A percentile compares a stretch with the other conserved stretches of the same genome.
Evolutionary conservation across 2,888 invertebrate species (phyloP).

Genomic region (Pedicia rivosa): DNA sequence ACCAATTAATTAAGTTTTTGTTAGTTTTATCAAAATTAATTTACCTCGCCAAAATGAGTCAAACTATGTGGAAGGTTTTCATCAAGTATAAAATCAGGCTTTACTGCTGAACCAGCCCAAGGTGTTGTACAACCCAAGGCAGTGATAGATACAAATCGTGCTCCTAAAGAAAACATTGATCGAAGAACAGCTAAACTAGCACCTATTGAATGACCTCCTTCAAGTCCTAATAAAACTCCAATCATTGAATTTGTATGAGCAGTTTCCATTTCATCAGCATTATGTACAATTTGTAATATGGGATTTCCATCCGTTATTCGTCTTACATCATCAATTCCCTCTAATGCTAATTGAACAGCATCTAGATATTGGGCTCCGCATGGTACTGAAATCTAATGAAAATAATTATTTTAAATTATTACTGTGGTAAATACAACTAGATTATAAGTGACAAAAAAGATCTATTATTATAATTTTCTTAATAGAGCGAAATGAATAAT

Average conservation of each 20-base stretch:
- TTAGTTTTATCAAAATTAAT: too few relatives aligned
- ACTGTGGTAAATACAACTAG: neutral
- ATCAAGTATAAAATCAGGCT: slow-evolving; percentile 20
- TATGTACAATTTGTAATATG: slow-evolving; percentile 36
- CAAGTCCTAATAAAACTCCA: slow-evolving; percentile 44
- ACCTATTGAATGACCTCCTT: slow-evolving; percentile 51
- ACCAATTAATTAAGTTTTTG: too few relatives aligned
- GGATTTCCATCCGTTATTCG: slow-evolving; percentile 37
- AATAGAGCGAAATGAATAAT: neutral
- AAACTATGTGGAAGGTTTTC: slow-evolving; percentile 27
- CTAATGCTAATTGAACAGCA: slow-evolving; percentile 46
- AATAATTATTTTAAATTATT: neutral
- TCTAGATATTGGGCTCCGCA: slow-evolving; percentile 47
- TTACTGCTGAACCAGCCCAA: slow-evolving; percentile 33
- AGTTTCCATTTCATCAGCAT: slow-evolving; percentile 40
- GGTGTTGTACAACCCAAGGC: slow-evolving; percentile 48
- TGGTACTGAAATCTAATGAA: slow-evolving; percentile 28
- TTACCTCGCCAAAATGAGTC: slow-evolving; percentile 31
- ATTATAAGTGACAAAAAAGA: too few relatives aligned
- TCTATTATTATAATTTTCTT: too few relatives aligned
- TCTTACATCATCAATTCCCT: slow-evolving; percentile 48
- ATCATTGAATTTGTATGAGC: slow-evolving; percentile 42
- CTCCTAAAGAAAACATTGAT: slow-evolving; percentile 47
- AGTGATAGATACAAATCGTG: slow-evolving; percentile 47
- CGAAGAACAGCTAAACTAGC: slow-evolving; percentile 47